Conservation (phyloP, 2,888 invertebrate species). For the Craniophora ligustri region DNA sequence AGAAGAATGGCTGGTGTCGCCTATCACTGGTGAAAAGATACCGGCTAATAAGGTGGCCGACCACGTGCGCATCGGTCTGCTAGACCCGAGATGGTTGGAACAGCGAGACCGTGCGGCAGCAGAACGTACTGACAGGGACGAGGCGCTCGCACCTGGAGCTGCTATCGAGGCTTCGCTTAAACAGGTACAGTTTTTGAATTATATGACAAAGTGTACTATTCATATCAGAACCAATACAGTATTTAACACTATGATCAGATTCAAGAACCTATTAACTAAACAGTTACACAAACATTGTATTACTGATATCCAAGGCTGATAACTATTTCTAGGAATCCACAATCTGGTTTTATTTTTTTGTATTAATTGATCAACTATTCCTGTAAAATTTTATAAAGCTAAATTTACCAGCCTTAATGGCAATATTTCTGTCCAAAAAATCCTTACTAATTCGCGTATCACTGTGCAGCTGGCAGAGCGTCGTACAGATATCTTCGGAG, state of each 20-base stretch:
- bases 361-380: too few species aligned
- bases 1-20: slow-evolving; percentile 98
- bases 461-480: slow-evolving; percentile 94
- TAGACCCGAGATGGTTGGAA: slow-evolving; percentile 99
- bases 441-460: background rate
- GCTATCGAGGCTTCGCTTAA: slow-evolving; percentile 99
- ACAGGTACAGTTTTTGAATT: too few species aligned
- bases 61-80: slow-evolving; percentile 98
- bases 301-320: background rate
- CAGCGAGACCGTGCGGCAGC: slow-evolving; percentile 98
- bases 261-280: background rate
- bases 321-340: too few species aligned
- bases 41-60: slow-evolving; percentile 98
- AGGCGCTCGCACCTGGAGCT: slow-evolving; percentile 89
- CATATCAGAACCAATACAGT: too few species aligned
- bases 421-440: too few species aligned
- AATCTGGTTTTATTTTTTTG: too few species aligned
- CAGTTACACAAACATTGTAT: background rate
- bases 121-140: slow-evolving; percentile 95
- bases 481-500: slow-evolving; percentile 99
- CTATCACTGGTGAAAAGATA: slow-evolving; percentile 99
- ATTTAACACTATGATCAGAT: too few species aligned
- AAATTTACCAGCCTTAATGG: too few species aligned
- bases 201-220: too few species aligned
- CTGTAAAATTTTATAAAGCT: too few species aligned